These are phyloP conservation scores for Drosophila repleta DNA, from an alignment of 1,140 invertebrate genomes.

Conservation along the genomic window DNA sequence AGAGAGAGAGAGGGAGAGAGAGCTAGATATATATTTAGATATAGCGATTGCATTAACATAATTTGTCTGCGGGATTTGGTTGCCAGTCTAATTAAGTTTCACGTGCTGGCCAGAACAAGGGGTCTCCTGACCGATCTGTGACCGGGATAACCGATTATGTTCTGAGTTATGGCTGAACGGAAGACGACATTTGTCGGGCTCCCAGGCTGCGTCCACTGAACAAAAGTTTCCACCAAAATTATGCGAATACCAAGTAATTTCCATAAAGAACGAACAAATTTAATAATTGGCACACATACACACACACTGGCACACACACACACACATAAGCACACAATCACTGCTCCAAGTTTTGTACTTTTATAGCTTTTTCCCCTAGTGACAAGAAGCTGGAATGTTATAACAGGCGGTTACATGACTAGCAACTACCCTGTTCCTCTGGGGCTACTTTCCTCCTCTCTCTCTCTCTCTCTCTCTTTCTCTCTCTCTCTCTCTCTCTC, in stretches of 20 bases:
- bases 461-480: not conserved
- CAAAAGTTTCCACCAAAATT: slow-evolving; percentile 14
- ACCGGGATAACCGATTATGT: slow-evolving; percentile 3
- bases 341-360: slow-evolving; percentile 11
- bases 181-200: slow-evolving; percentile 22
- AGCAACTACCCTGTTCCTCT: not conserved
- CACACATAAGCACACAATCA: slow-evolving; percentile 11
- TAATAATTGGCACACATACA: slow-evolving; percentile 59
- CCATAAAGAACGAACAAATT: slow-evolving; percentile 46
- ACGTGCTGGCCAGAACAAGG: slow-evolving; percentile 29
- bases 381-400: not conserved
- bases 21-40: not conserved
- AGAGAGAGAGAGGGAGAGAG: no score
- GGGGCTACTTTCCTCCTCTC: not conserved
- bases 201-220: slow-evolving; percentile 2
- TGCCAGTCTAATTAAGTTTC: slow-evolving; percentile 59
- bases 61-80: slow-evolving; percentile 52
- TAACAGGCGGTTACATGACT: not conserved
- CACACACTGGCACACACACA: not conserved
- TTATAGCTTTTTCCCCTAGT: slow-evolving; percentile 6
- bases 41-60: slow-evolving; percentile 67
- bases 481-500: no score
- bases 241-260: slow-evolving; percentile 29
- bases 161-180: slow-evolving; percentile 19
- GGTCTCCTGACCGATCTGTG: slow-evolving; percentile 2